A percentile compares a stretch with the other conserved stretches of the same genome.
phyloP scores from a whole-genome alignment of 2,888 invertebrate genomes.

The Temnothorax unifasciatus region DNA sequence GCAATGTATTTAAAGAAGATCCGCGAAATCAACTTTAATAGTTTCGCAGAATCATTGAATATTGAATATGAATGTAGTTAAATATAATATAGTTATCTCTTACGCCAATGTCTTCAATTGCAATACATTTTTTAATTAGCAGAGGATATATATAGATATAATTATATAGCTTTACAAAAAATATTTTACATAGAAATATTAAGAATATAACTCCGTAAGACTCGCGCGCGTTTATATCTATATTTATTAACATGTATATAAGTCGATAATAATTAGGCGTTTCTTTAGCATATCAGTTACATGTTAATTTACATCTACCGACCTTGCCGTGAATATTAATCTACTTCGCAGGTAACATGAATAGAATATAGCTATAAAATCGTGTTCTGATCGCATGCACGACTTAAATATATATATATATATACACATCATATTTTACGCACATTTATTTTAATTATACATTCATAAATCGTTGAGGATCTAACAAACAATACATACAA shows the following conservation, averaged over 20 bases:
- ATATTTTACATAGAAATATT: neutral
- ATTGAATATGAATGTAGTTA: neutral
- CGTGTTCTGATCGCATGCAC: neutral
- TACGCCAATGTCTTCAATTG: neutral
- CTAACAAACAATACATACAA: neutral
- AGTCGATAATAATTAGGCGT: constrained; percentile 24
- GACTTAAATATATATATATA: neutral
- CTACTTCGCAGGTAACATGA: constrained; percentile 6
- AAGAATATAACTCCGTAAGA: neutral
- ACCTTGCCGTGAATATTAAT: constrained; percentile 35
- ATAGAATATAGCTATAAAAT: neutral
- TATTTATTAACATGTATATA: constrained; percentile 30
- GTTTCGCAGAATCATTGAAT: neutral
- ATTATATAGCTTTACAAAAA: constrained; percentile 21
- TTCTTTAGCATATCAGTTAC: constrained; percentile 39
- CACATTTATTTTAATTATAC: neutral
- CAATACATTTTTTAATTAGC: constrained; percentile 27
- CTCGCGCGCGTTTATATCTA: neutral
- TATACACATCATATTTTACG: neutral
- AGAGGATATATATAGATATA: neutral
- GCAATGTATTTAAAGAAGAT: neutral
- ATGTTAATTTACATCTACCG: constrained; percentile 36
- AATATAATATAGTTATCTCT: constrained; percentile 3
- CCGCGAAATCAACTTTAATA: constrained; percentile 2
- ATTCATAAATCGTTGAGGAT: neutral